Conservation (phyloP, 2,888 invertebrate species). For the Trissonchulus latispiculum region DNA sequence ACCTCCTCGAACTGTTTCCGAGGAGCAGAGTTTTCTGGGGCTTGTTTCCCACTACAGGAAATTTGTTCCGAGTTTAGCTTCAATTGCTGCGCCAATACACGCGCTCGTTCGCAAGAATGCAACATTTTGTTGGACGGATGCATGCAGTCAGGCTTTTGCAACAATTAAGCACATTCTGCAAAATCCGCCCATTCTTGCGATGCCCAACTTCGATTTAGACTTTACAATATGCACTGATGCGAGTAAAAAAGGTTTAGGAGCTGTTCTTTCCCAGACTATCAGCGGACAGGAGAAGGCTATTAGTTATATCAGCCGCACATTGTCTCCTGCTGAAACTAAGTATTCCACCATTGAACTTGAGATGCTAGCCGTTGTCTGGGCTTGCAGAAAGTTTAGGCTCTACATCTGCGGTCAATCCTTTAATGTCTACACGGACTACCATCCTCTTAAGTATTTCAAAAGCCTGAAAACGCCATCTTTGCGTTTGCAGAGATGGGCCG, state of each 20-base stretch:
- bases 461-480: not conserved
- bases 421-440: not conserved
- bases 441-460: not conserved
- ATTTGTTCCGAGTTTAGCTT: not conserved
- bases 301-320: not conserved
- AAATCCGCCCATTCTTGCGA: not conserved
- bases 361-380: not conserved
- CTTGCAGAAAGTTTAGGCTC: not conserved
- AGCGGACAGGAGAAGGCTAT: not conserved
- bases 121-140: not conserved
- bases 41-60: not conserved
- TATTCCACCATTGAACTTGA: not conserved
- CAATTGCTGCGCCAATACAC: not conserved
- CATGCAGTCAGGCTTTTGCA: not conserved
- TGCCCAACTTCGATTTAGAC: not conserved
- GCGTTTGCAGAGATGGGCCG: not conserved
- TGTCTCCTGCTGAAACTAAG: not conserved
- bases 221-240: not conserved
- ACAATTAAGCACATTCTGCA: not conserved
- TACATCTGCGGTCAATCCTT: not conserved
- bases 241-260: not conserved
- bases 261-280: not conserved
- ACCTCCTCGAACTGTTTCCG: not conserved
- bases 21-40: not conserved
- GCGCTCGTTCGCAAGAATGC: not conserved